Evolutionary conservation across 2,113 vertebrate genomes (phyloP).

Genomic region (Paradisaea rubra): DNA sequence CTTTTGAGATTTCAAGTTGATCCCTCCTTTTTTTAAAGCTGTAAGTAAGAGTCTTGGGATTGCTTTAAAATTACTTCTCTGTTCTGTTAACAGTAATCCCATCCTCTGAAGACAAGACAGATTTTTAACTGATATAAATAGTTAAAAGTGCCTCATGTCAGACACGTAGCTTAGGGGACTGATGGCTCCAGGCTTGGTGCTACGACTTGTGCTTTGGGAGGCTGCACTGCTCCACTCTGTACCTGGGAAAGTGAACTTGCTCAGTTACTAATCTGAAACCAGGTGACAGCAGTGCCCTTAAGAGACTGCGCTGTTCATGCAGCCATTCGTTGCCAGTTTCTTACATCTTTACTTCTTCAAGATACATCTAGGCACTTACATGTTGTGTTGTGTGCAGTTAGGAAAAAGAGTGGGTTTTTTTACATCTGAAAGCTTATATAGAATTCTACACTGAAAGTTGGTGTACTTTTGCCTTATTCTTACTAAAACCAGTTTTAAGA

Average conservation of each 20-base stretch:
- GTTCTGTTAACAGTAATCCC: background rate
- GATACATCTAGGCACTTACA: background rate
- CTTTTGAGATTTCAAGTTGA: background rate
- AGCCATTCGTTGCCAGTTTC: background rate
- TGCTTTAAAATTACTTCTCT: background rate
- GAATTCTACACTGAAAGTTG: background rate
- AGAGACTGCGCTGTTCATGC: background rate
- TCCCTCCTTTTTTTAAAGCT: background rate
- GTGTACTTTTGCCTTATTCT: background rate
- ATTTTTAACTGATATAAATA: background rate
- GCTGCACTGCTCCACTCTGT: background rate
- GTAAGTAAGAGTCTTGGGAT: background rate
- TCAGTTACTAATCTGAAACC: background rate
- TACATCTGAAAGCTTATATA: background rate
- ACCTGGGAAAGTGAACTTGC: background rate
- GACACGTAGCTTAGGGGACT: background rate
- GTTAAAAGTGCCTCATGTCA: background rate
- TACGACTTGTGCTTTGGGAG: fast-evolving
- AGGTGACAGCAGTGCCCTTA: background rate
- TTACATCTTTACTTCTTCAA: background rate
- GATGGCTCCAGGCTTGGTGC: background rate
- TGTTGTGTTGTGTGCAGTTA: background rate
- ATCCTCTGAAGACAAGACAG: background rate
- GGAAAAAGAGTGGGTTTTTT: background rate
- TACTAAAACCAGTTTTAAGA: background rate